Percentiles rank a stretch among this genome's conserved stretches.
phyloP scores from a whole-genome alignment of 2,113 vertebrate species.

The Hippocampus mohnikei region DNA sequence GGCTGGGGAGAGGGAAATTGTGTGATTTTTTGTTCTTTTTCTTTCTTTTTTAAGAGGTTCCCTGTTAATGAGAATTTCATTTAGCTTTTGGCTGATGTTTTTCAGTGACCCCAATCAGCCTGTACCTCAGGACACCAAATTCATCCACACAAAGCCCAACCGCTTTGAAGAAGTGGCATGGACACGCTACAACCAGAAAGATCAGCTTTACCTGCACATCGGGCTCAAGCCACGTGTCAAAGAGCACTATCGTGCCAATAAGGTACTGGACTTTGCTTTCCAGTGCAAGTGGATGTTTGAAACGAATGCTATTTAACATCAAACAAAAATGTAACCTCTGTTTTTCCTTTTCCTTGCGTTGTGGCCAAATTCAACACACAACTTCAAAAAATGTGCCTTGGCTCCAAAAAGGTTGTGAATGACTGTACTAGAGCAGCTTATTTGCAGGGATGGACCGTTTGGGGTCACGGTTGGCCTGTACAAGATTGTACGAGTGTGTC shows the following conservation, averaged over 20 bases:
- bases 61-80: neutral
- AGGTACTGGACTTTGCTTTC: constrained; percentile 51
- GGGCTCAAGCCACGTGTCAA: constrained; percentile 97
- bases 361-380: too few species aligned
- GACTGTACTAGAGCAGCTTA: too few species aligned
- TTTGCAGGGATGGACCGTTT: too few species aligned
- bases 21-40: too few species aligned
- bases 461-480: too few species aligned
- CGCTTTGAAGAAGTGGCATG: constrained; percentile 98
- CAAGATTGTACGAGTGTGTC: too few species aligned
- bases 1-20: too few species aligned
- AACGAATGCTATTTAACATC: neutral
- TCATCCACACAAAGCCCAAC: constrained; percentile 97
- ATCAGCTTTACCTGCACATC: constrained; percentile 96
- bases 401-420: too few species aligned
- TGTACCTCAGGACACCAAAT: constrained; percentile 97
- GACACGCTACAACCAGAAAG: constrained; percentile 98
- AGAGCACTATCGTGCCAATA: constrained; percentile 97
- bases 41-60: too few species aligned
- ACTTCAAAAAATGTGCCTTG: too few species aligned
- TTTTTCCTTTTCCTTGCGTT: too few species aligned
- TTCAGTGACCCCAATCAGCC: constrained; percentile 95
- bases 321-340: neutral
- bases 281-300: neutral
- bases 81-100: constrained; percentile 4